Base-by-base conservation (phyloP, 1,140 invertebrate species). In the Odontomachus brunneus region DNA sequence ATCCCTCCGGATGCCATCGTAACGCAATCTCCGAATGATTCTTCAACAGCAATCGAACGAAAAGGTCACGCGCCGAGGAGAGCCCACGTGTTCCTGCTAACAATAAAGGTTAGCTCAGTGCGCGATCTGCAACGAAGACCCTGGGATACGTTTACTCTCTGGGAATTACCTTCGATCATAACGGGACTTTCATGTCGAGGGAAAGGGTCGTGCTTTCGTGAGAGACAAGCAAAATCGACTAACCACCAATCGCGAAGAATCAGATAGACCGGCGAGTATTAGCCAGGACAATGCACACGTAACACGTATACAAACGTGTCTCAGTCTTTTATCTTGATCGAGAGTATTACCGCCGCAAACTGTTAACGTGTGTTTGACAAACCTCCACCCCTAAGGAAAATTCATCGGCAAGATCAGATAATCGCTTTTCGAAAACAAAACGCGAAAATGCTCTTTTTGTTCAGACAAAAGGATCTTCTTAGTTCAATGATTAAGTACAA, bases 51-150 rank as follows among this genome's bases (percentile, higher is more conserved):
- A 48, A 69, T 57, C 44, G n/a, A 57, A 44, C 11, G 75, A 66
- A 88, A 89, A 89, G 88, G 82, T 89, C 87, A 84, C n/a, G 12
- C n/a, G 67, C 49, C 62, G 57, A 44, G 38, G 38, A 33, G 38
- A 78, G 53, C 75, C 72, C 57, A 74, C 72, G 60, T 81, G 59
- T 83, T 85, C 78, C 69, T 29, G 19, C 3, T 74, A 84, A 88
- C 73, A 89, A 85, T 84, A 89, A 90, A 89, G 89, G 84, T 90
- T 84, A 84, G 19, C 53, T 65, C 69, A 53, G 38, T 60, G 49
- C 82, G 49, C n/a, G 62, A 88, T 82, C 57, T 69, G 48, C 72
- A n/a, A 15, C 14, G 67, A 67, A 49, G 75, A 84, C 59, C 74
- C 62, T 69, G 78, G 57, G 73, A 84, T 82, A 63, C 19, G 24